These are phyloP conservation scores for Isurus oxyrinchus DNA, from an alignment of 2,113 vertebrate species.

Conservation along the genomic window DNA sequence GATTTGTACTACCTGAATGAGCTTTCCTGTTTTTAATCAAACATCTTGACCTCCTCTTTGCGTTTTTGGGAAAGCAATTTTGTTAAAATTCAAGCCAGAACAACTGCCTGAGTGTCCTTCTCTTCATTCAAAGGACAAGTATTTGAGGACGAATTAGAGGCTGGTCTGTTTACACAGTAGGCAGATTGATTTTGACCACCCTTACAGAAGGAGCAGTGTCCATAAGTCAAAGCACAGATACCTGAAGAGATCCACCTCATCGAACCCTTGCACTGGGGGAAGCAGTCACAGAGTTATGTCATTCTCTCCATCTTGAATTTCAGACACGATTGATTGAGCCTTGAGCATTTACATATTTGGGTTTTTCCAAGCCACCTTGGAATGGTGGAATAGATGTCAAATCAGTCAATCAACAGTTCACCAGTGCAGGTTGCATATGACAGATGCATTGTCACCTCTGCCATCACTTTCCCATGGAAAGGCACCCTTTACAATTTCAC, in stretches of 20 bases:
- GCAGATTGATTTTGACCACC: neutral
- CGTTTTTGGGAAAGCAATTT: neutral
- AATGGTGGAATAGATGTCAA: neutral
- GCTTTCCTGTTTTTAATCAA: neutral
- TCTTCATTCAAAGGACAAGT: neutral
- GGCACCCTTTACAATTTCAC: neutral
- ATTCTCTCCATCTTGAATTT: neutral
- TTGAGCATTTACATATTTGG: neutral
- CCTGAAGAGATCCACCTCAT: neutral
- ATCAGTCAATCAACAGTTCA: slow-evolving; percentile 2
- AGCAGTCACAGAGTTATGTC: neutral
- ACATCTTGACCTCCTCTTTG: neutral
- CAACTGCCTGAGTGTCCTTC: too few species aligned
- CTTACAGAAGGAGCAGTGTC: neutral
- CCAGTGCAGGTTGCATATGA: neutral
- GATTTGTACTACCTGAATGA: neutral
- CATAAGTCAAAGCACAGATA: neutral
- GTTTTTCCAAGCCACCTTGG: neutral
- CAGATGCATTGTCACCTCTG: neutral
- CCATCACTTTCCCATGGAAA: neutral
- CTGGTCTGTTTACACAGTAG: neutral
- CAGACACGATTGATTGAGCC: neutral
- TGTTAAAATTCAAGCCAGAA: neutral
- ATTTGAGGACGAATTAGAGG: neutral
- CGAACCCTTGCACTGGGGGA: neutral